These are phyloP conservation scores for Arenaria interpres DNA, from an alignment of 2,113 vertebrate species.

Conservation along the genomic window DNA sequence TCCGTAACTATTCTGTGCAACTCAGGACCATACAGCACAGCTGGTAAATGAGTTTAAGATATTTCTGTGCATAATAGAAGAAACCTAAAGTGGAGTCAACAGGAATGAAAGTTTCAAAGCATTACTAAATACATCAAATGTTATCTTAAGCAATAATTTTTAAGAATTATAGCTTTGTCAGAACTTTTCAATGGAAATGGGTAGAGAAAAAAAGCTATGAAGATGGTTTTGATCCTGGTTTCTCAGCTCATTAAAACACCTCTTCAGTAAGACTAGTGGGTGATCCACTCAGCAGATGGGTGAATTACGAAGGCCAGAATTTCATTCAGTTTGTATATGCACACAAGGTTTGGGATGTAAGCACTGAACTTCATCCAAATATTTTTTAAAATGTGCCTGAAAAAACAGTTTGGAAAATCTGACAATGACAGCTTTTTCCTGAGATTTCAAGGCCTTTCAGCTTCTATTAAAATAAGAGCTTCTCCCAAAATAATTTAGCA, in stretches of 20 bases:
- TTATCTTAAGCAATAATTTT: not conserved
- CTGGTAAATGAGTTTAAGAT: not conserved
- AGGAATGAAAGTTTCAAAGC: not conserved
- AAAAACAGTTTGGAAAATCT: not conserved
- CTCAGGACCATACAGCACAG: not conserved
- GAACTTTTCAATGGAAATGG: not conserved
- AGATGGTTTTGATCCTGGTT: not conserved
- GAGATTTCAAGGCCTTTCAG: not conserved
- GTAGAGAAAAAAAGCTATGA: not conserved
- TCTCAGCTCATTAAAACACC: not conserved
- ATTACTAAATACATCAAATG: constrained; percentile 25
- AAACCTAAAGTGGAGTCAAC: not conserved
- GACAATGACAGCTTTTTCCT: not conserved
- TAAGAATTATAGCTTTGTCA: not conserved
- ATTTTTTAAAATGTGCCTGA: not conserved
- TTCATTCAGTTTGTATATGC: not conserved
- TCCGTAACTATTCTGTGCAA: not conserved
- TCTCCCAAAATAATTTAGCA: not conserved
- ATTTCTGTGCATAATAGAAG: constrained; percentile 2
- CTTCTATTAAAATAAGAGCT: not conserved
- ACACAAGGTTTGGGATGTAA: not conserved
- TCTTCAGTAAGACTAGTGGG: not conserved
- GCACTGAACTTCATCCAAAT: not conserved
- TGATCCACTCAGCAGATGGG: not conserved
- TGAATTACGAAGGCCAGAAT: not conserved